These are phyloP conservation scores for Macrotrachela quadricornifera DNA, from an alignment of 1,140 invertebrate species.

Conservation along the genomic window DNA sequence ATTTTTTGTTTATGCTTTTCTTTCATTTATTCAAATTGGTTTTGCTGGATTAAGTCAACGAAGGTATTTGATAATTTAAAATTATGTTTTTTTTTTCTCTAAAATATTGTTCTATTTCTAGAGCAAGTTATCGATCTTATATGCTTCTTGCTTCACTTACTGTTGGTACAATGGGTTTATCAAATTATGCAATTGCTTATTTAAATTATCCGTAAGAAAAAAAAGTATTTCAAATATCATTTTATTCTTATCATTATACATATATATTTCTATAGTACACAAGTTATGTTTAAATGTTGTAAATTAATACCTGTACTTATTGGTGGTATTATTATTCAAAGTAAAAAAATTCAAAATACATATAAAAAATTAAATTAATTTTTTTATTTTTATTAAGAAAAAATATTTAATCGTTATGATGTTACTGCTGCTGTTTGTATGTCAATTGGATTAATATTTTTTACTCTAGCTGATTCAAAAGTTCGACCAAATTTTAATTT, in stretches of 20 bases:
- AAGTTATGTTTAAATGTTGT: conserved; percentile 47
- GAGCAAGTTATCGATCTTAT: background rate
- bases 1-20: conserved; percentile 59
- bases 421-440: conserved; percentile 59
- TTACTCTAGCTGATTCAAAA: conserved; percentile 70
- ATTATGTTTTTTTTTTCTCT: conserved; percentile 41
- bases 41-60: no score
- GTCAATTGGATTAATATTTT: conserved; percentile 71
- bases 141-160: background rate
- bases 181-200: conserved; percentile 4
- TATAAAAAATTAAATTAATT: background rate
- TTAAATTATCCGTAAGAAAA: conserved; percentile 1
- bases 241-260: no score
- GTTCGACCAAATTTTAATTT: conserved; percentile 66
- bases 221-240: no score
- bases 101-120: no score
- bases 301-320: conserved; percentile 82
- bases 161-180: conserved; percentile 2
- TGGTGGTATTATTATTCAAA: conserved; percentile 70
- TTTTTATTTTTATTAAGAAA: background rate
- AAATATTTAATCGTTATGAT: conserved; percentile 37
- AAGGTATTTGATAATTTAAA: conserved; percentile 38
- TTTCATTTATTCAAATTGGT: conserved; percentile 24
- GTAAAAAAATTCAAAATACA: conserved; percentile 51
- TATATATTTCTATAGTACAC: conserved; percentile 13